These are phyloP conservation scores for Arge pagana DNA, from an alignment of 2,888 invertebrate species.

Conservation along the genomic window DNA sequence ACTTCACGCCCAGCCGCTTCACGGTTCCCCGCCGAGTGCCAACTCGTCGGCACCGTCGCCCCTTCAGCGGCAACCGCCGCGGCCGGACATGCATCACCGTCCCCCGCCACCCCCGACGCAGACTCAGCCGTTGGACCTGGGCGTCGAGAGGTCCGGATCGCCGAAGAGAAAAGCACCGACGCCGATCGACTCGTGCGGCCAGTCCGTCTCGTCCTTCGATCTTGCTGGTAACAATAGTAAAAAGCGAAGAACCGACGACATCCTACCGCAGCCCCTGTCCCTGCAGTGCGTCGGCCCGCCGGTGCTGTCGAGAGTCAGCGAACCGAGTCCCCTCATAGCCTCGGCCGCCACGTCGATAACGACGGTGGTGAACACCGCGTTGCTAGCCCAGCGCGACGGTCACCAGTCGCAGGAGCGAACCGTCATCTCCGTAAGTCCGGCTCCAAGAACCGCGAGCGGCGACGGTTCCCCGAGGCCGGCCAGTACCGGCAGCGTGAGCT, in stretches of 20 bases:
- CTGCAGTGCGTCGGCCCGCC: constrained; percentile 55
- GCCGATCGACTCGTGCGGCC: constrained; percentile 58
- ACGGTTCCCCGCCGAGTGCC: constrained; percentile 53
- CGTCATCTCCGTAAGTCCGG: constrained; percentile 56
- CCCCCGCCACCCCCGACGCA: constrained; percentile 62
- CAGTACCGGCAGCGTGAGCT: constrained; percentile 62
- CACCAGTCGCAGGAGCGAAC: constrained; percentile 55
- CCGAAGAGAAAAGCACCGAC: constrained; percentile 68
- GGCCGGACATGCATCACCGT: constrained; percentile 34
- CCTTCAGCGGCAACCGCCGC: constrained; percentile 39
- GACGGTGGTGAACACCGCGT: constrained; percentile 69
- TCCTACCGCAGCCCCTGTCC: constrained; percentile 46
- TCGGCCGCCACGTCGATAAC: constrained; percentile 72
- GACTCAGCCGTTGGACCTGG: constrained; percentile 79
- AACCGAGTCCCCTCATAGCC: constrained; percentile 73
- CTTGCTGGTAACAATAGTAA: constrained; percentile 64
- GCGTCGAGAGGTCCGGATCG: constrained; percentile 62
- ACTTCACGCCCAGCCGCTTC: constrained; percentile 57
- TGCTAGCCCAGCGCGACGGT: constrained; percentile 40
- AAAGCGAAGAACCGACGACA: constrained; percentile 65
- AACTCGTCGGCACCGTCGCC: constrained; percentile 52
- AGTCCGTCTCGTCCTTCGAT: constrained; percentile 60
- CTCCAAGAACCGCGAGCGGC: constrained; percentile 65
- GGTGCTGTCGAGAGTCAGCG: constrained; percentile 64
- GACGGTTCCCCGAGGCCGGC: constrained; percentile 63